phyloP scores from a whole-genome alignment of 2,113 vertebrate species.

The Oreochromis tanganicae region DNA sequence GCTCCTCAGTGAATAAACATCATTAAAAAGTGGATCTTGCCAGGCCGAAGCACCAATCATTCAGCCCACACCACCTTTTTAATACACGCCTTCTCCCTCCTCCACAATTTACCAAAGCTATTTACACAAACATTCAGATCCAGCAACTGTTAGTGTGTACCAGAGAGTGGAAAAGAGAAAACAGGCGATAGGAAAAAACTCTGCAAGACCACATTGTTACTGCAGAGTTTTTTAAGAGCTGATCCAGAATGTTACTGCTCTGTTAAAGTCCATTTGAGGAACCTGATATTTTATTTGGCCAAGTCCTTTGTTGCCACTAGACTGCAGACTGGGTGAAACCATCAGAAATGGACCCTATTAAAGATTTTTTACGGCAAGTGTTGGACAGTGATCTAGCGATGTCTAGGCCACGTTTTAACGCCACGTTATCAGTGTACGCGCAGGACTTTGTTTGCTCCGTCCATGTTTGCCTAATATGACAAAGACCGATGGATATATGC shows the following conservation, averaged over 20 bases:
- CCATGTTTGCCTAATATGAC: background rate
- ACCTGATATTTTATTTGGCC: slow-evolving; percentile 69
- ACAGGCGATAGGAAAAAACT: slow-evolving; percentile 23
- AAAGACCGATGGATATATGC: background rate
- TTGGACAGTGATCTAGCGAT: slow-evolving; percentile 12
- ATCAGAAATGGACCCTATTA: slow-evolving; percentile 40
- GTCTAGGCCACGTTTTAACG: background rate
- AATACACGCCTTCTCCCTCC: background rate
- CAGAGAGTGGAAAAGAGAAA: slow-evolving; percentile 42
- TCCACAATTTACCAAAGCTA: slow-evolving; percentile 39
- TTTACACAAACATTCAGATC: slow-evolving; percentile 55
- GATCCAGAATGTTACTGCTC: slow-evolving; percentile 58
- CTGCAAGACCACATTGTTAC: slow-evolving; percentile 46
- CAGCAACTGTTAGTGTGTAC: slow-evolving; percentile 38
- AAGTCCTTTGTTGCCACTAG: slow-evolving; percentile 33
- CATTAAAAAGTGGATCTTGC: slow-evolving; percentile 30
- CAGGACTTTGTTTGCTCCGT: background rate
- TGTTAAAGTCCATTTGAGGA: slow-evolving; percentile 68
- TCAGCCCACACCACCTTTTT: slow-evolving; percentile 30
- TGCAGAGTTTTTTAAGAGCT: slow-evolving; percentile 41
- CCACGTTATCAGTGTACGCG: background rate
- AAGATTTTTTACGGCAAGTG: slow-evolving; percentile 32
- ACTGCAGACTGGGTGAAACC: slow-evolving; percentile 32
- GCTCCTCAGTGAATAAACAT: slow-evolving; percentile 16
- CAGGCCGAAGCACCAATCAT: slow-evolving; percentile 25